Conservation (phyloP, 1,140 invertebrate species). For the Cataglyphis hispanica region DNA sequence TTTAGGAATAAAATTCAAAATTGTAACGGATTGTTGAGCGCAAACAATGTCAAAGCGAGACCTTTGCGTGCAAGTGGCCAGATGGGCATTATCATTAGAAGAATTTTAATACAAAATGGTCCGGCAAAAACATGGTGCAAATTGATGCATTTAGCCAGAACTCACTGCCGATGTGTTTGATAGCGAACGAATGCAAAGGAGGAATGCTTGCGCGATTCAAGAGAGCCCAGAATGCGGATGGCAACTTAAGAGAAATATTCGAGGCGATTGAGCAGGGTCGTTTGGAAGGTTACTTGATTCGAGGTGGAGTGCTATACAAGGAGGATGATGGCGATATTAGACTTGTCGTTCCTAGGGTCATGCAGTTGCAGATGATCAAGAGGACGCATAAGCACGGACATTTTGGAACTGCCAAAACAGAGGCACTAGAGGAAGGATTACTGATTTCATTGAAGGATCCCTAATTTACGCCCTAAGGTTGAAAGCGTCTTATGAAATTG, state of each 20-base stretch:
- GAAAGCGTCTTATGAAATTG: slow-evolving; percentile 39
- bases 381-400: not conserved
- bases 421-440: not conserved
- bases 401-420: not conserved
- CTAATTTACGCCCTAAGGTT: slow-evolving; percentile 4
- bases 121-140: not conserved
- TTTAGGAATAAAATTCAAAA: too few species aligned
- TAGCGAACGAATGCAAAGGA: not conserved
- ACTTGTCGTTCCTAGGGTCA: not conserved
- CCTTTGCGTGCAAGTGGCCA: slow-evolving; percentile 11
- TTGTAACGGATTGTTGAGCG: not conserved
- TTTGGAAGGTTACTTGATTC: not conserved
- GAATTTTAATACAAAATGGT: slow-evolving; percentile 20
- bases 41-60: not conserved
- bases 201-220: not conserved
- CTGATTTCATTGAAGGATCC: too few species aligned
- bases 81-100: not conserved
- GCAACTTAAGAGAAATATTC: not conserved
- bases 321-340: not conserved
- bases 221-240: not conserved
- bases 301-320: not conserved
- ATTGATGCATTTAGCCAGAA: not conserved
- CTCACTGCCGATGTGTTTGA: not conserved
- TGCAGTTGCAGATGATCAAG: not conserved
- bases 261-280: not conserved